Percentiles rank a stretch among this genome's conserved stretches.
Evolutionary conservation across 1,140 invertebrate species (phyloP).

Genomic region (Radopholus similis): DNA sequence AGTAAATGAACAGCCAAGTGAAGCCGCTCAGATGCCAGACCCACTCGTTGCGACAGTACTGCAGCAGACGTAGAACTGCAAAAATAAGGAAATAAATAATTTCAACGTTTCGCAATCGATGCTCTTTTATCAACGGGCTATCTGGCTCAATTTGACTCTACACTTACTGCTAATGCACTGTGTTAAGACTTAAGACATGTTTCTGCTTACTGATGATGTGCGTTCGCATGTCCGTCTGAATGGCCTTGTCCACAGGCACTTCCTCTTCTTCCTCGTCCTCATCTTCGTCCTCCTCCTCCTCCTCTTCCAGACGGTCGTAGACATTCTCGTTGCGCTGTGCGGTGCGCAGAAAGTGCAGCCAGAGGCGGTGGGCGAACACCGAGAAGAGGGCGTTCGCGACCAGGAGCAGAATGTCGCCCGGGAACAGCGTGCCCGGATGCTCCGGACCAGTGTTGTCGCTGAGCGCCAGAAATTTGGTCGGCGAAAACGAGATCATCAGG

Average conservation of each 20-base stretch:
- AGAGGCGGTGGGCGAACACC: slow-evolving; percentile 25
- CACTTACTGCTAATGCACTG: too few species aligned
- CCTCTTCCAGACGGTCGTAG: slow-evolving; percentile 18
- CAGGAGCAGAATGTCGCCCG: slow-evolving; percentile 32
- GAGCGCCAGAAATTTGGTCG: slow-evolving; percentile 41
- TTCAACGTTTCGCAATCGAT: neutral
- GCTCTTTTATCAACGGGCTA: neutral
- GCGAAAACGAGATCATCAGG: slow-evolving; percentile 36
- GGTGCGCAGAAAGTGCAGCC: slow-evolving; percentile 20
- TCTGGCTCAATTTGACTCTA: too few species aligned
- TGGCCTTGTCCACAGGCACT: neutral
- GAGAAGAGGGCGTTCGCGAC: slow-evolving; percentile 29
- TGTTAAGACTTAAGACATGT: too few species aligned
- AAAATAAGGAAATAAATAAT: neutral
- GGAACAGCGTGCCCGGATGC: slow-evolving; percentile 14
- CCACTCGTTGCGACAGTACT: slow-evolving; percentile 44
- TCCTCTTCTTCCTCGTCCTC: slow-evolving; percentile 20
- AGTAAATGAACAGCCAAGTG: slow-evolving; percentile 48
- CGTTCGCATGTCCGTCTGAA: neutral
- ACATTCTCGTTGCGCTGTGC: slow-evolving; percentile 16
- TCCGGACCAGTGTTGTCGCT: slow-evolving; percentile 23
- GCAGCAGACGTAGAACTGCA: slow-evolving; percentile 35
- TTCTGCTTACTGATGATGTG: slow-evolving; percentile 27
- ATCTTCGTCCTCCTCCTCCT: neutral
- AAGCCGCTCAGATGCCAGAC: slow-evolving; percentile 48